Evolutionary conservation across 1,140 invertebrate genomes (phyloP).

Genomic region (Pogonomyrmex barbatus): DNA sequence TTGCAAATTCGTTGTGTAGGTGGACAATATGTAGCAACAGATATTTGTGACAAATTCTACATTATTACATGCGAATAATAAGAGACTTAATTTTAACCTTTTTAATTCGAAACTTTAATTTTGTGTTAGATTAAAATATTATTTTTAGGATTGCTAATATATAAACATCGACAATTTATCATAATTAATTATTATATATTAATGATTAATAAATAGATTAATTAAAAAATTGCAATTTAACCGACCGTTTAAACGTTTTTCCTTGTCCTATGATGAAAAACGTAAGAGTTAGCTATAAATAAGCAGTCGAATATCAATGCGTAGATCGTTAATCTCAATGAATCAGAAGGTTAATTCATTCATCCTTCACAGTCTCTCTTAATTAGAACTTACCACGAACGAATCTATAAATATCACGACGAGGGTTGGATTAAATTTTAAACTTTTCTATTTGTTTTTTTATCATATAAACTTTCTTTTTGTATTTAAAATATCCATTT

Average conservation of each 20-base stretch:
- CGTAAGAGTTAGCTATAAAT: slow-evolving; percentile 5
- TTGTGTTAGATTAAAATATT: neutral
- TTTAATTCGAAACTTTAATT: neutral
- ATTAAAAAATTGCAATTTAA: neutral
- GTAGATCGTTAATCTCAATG: slow-evolving; percentile 7
- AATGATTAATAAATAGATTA: too few relatives aligned
- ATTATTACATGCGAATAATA: neutral
- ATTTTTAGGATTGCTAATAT: neutral
- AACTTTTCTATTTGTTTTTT: neutral
- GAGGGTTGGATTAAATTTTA: slow-evolving; percentile 7
- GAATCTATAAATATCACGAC: slow-evolving; percentile 29
- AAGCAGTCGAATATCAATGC: slow-evolving; percentile 20
- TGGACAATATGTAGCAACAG: slow-evolving; percentile 61
- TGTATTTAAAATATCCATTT: neutral
- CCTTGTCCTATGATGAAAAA: neutral
- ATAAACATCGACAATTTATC: neutral
- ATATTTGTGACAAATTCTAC: slow-evolving; percentile 41
- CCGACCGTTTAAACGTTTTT: neutral
- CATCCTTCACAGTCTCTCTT: neutral
- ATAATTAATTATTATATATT: neutral
- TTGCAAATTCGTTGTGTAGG: slow-evolving; percentile 53
- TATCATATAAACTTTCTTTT: neutral
- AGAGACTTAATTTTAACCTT: neutral
- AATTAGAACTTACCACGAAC: slow-evolving; percentile 1
- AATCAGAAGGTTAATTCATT: slow-evolving; percentile 44